Percentiles rank a stretch among this genome's conserved stretches.
These are phyloP conservation scores for Montipora capitata DNA, from an alignment of 92 coral and sea anemone genomes.

Conservation along the genomic window DNA sequence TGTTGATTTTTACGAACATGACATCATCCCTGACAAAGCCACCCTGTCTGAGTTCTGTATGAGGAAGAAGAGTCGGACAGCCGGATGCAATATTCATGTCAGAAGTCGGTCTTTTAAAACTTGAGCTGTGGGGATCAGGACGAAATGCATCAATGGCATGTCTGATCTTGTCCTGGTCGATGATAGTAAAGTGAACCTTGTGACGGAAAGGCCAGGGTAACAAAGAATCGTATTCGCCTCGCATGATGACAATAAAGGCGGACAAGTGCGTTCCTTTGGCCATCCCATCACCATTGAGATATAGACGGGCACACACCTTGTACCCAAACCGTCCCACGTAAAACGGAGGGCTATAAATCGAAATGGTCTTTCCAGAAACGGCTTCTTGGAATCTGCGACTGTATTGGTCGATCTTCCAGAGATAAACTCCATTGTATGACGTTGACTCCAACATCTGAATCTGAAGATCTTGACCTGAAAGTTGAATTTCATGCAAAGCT, in stretches of 20 bases:
- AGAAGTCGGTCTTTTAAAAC: too few relatives aligned
- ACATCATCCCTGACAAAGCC: constrained; percentile 79
- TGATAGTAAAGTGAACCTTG: constrained; percentile 84
- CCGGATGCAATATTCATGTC: too few relatives aligned
- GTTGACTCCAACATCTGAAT: constrained; percentile 68
- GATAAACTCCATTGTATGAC: constrained; percentile 71
- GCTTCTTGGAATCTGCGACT: constrained; percentile 82
- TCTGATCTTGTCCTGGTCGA: constrained; percentile 82
- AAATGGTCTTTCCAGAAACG: constrained; percentile 65
- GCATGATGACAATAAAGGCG: constrained; percentile 89
- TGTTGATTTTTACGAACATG: constrained; percentile 74
- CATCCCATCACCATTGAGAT: too few relatives aligned
- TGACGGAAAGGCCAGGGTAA: constrained; percentile 95
- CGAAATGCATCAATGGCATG: constrained; percentile 83
- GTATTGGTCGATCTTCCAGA: constrained; percentile 61
- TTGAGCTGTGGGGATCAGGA: constrained; percentile 91
- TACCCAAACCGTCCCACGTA: too few relatives aligned
- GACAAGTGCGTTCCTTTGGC: constrained; percentile 53
- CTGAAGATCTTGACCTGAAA: constrained; percentile 62
- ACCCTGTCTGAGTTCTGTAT: constrained; percentile 67
- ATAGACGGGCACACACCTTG: too few relatives aligned
- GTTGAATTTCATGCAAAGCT: too few relatives aligned
- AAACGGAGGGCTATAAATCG: too few relatives aligned
- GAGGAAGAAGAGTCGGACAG: constrained; percentile 68
- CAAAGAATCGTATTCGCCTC: constrained; percentile 90